phyloP scores from a whole-genome alignment of 2,797 vertebrate species.

The Aulostomus chinensis region DNA sequence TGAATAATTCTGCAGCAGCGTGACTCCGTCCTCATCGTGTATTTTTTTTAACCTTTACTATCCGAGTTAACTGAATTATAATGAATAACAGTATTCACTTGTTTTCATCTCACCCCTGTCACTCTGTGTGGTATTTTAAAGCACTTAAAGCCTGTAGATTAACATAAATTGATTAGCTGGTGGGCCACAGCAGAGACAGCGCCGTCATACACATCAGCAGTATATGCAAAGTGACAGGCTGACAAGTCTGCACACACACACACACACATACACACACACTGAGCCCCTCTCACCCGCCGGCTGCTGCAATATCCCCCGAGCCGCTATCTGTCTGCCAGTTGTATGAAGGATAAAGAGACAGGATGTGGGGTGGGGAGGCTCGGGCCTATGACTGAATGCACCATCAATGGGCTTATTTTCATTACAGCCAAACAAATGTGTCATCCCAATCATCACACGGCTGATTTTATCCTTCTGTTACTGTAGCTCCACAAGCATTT shows the following conservation, averaged over 20 bases:
- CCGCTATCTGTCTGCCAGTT: slow-evolving; percentile 76
- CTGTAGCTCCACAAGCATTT: slow-evolving; percentile 87
- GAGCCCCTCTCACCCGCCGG: slow-evolving; percentile 54
- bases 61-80: not conserved
- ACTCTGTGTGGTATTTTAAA: slow-evolving; percentile 13
- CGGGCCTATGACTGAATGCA: slow-evolving; percentile 67
- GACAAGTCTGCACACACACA: slow-evolving; percentile 52
- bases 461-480: slow-evolving; percentile 91
- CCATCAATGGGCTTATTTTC: slow-evolving; percentile 82
- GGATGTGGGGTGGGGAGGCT: slow-evolving; percentile 69
- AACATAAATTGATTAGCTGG: slow-evolving; percentile 54
- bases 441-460: slow-evolving; percentile 90
- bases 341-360: slow-evolving; percentile 80
- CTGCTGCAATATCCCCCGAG: slow-evolving; percentile 67
- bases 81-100: not conserved
- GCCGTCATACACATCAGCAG: slow-evolving; percentile 67
- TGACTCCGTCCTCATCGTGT: too few species aligned
- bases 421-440: slow-evolving; percentile 84
- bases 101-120: slow-evolving; percentile 5
- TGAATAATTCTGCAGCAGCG: too few species aligned
- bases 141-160: slow-evolving; percentile 29
- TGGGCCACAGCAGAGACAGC: slow-evolving; percentile 30
- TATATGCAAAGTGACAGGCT: slow-evolving; percentile 73
- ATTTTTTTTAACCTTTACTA: not conserved
- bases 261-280: slow-evolving; percentile 36